phyloP scores from a whole-genome alignment of 64 coral and sea anemone genomes.

The Stichodactyla mertensii region DNA sequence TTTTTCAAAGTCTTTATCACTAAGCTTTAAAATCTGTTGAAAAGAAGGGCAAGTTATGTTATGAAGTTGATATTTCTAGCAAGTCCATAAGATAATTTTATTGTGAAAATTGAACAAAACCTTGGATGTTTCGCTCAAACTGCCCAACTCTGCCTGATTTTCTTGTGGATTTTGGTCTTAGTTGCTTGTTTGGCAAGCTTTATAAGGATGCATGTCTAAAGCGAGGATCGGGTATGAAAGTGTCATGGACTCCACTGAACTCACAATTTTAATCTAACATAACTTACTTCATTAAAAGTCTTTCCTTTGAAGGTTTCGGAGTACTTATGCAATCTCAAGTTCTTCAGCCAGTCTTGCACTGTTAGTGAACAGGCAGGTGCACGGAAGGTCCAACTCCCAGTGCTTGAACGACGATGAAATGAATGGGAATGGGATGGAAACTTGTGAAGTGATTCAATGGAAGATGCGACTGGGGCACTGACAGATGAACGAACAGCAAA shows the following conservation, averaged over 20 bases:
- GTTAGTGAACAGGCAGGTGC: conserved; percentile 35
- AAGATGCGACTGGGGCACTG: conserved; percentile 20
- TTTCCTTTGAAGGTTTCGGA: conserved; percentile 62
- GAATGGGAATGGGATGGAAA: conserved; percentile 38
- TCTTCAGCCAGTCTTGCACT: conserved; percentile 81
- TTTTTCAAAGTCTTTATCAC: conserved; percentile 69
- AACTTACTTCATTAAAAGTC: conserved; percentile 69
- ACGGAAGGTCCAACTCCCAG: conserved; percentile 51
- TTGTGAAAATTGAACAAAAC: no score
- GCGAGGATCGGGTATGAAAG: no score
- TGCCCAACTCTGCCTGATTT: no score
- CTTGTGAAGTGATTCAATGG: conserved; percentile 3
- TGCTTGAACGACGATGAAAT: conserved; percentile 28
- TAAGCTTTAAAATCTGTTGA: conserved; percentile 66
- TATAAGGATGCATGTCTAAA: no score
- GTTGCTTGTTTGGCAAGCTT: no score
- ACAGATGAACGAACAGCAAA: conserved; percentile 9
- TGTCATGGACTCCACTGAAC: no score
- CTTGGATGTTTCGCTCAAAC: no score
- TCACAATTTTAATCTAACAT: not conserved
- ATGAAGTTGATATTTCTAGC: not conserved
- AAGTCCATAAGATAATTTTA: no score
- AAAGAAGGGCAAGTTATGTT: not conserved
- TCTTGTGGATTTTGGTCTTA: no score
- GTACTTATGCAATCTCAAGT: conserved; percentile 75